Base-by-base conservation (phyloP, 1,140 invertebrate genomes). In the Calosoma granatense region DNA sequence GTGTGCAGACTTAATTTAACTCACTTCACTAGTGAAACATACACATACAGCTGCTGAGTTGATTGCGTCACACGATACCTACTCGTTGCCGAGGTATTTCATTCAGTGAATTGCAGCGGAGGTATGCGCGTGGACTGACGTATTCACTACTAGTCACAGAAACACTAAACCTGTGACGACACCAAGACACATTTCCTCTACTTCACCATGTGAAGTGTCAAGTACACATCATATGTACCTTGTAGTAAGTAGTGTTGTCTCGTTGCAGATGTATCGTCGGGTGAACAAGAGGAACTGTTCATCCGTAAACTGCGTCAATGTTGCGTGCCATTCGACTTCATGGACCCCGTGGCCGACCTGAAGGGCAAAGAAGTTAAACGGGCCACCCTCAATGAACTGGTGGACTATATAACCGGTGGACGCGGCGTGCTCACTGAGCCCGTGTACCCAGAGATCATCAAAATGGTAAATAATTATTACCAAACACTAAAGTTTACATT, bases 291-390 rank as follows among this genome's bases (percentile, higher is more conserved):
- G 74, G 94, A 98, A 60, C 77, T 99, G 61, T 98, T 99, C 73
- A 95, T 98, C 66, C 86, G 93, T 65, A 99, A 99, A 76, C 79
- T 99, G 61, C 86, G 93, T 65, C 96, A 99, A 81, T 99, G 97
- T 75, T 97, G 94, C 76, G 91, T 98, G 67, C 87, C 95, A 65
- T 99, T 98, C 78, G 96, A 99, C 76, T 99, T 99, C 76, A 92
- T 97, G 83, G 97, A 99, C 80, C 94, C 96, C 51, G 88, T 98
- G 57, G 89, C 91, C 70, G 95, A 99, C 76, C 79, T 99, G 62
- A 98, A 98, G 78, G 94, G 92, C 67, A 99, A 99, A 75, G 97
- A 99, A 79, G 93, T 98, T 61, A 99, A 99, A 77, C 83, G 97
- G 68, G 88, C 87, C 64, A 91, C 95, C 61, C 84, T 99, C 57